Conservation (phyloP, 2,797 vertebrate species). For the Tachyglossus aculeatus region DNA sequence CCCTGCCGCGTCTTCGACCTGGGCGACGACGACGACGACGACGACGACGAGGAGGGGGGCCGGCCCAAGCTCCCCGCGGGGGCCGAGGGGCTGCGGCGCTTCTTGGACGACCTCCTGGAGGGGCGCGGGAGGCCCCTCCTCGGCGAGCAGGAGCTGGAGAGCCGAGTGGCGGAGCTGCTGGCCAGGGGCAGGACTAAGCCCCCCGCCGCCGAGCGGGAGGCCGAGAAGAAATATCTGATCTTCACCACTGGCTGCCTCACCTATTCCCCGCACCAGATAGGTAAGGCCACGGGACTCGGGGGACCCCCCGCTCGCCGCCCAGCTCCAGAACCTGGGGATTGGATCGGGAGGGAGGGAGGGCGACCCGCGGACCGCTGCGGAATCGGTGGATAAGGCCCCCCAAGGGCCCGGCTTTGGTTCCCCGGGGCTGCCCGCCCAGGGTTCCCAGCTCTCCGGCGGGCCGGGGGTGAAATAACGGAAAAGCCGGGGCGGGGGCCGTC, state of each 20-base stretch:
- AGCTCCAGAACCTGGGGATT: neutral
- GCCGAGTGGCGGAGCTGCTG: conserved; percentile 85
- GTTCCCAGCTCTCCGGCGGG: no score
- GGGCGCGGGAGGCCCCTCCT: conserved; percentile 65
- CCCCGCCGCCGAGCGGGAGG: conserved; percentile 72
- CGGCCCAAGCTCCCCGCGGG: neutral
- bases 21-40: conserved; percentile 74
- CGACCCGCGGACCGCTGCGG: no score
- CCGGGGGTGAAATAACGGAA: no score
- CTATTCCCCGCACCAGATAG: conserved; percentile 97
- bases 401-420: no score
- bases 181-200: conserved; percentile 84
- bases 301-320: neutral
- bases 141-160: conserved; percentile 81
- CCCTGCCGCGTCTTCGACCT: conserved; percentile 80
- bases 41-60: conserved; percentile 79
- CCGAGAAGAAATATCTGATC: conserved; percentile 90
- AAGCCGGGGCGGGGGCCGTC: no score
- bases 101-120: conserved; percentile 64
- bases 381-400: no score
- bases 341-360: neutral
- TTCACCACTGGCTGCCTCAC: conserved; percentile 98
- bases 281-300: conserved; percentile 63
- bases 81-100: conserved; percentile 67
- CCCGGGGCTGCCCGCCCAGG: no score